These are phyloP conservation scores for Hylaeus anthracinus DNA, from an alignment of 1,140 invertebrate species.

Conservation along the genomic window DNA sequence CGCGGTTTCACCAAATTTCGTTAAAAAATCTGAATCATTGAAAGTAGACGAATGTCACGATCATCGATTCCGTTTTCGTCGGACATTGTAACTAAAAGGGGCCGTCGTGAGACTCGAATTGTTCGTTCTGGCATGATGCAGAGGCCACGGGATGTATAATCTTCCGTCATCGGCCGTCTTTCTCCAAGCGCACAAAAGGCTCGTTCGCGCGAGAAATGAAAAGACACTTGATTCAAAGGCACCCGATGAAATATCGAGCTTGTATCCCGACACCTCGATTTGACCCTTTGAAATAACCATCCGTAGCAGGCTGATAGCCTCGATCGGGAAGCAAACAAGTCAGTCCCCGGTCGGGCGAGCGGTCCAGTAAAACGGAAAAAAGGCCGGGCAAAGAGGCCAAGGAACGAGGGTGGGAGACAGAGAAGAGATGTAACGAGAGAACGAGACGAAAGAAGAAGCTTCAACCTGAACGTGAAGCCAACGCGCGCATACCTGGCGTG, in stretches of 20 bases:
- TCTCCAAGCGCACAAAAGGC: slow-evolving; percentile 8
- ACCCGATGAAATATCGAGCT: slow-evolving; percentile 55
- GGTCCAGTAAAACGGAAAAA: slow-evolving; percentile 36
- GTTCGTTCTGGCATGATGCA: too few species aligned
- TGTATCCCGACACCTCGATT: slow-evolving; percentile 50
- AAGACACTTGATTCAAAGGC: slow-evolving; percentile 52
- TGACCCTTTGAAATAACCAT: slow-evolving; percentile 45
- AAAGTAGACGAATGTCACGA: too few species aligned
- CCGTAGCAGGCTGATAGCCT: slow-evolving; percentile 47
- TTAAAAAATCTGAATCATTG: too few species aligned
- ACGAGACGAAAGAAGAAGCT: slow-evolving; percentile 28
- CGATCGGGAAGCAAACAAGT: slow-evolving; percentile 59
- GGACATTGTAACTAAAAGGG: too few species aligned
- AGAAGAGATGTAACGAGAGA: not conserved
- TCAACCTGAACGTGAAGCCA: slow-evolving; percentile 47
- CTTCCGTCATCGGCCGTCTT: slow-evolving; percentile 37
- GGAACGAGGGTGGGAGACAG: not conserved
- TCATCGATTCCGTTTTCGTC: too few species aligned
- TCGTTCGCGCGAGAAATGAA: slow-evolving; percentile 48
- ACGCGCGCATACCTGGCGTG: slow-evolving; percentile 63
- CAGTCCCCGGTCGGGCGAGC: slow-evolving; percentile 21
- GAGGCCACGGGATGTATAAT: slow-evolving; percentile 37
- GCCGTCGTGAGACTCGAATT: too few species aligned
- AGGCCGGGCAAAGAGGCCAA: not conserved
- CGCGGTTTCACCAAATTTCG: too few species aligned